These are phyloP conservation scores for Somateria mollissima DNA, from an alignment of 2,797 vertebrate genomes.

Conservation along the genomic window DNA sequence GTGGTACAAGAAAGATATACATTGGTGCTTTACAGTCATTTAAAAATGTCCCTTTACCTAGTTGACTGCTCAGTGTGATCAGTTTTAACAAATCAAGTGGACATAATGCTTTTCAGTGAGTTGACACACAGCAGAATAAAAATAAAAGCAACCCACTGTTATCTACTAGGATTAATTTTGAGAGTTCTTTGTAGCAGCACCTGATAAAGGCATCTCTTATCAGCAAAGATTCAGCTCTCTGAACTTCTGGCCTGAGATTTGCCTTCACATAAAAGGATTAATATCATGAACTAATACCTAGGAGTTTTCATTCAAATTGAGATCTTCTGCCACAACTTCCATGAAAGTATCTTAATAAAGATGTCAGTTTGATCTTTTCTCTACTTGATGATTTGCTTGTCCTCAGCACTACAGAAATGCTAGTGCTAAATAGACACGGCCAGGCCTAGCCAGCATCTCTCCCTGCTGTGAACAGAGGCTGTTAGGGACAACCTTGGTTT, in stretches of 20 bases:
- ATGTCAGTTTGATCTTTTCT: neutral
- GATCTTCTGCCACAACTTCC: neutral
- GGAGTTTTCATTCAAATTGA: neutral
- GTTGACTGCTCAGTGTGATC: no score
- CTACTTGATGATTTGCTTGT: neutral
- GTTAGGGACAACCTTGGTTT: neutral
- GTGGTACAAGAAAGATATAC: accelerated
- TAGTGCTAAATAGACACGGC: neutral
- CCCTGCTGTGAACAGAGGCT: neutral
- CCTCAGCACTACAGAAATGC: neutral
- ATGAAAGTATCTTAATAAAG: neutral
- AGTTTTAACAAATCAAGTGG: neutral
- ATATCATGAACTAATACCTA: neutral
- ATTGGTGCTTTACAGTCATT: accelerated
- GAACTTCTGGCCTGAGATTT: neutral
- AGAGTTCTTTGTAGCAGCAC: neutral
- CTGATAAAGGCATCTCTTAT: neutral
- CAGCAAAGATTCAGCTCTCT: neutral
- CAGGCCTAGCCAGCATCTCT: neutral
- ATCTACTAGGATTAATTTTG: neutral
- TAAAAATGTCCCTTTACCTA: neutral
- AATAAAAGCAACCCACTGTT: neutral
- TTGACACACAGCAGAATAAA: neutral
- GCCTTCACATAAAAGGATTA: neutral
- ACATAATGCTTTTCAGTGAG: neutral